Evolutionary conservation across 2,113 vertebrate species (phyloP).

Genomic region (Chaetops frenatus): DNA sequence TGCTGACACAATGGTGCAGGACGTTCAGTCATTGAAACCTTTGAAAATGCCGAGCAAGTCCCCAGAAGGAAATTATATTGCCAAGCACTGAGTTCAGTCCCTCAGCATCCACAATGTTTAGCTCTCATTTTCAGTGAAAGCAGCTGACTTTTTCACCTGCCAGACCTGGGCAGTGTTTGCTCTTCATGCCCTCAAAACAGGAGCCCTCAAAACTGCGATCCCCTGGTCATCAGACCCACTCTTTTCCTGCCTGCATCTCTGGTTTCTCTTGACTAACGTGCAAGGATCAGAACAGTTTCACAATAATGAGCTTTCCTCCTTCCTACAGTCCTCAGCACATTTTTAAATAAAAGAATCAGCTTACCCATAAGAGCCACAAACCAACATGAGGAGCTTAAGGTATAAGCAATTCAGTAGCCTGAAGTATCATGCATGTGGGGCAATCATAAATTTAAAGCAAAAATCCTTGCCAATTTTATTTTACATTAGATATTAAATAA

Average conservation of each 20-base stretch:
- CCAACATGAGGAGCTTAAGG: background rate
- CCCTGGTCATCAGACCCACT: background rate
- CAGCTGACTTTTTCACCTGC: background rate
- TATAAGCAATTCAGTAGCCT: background rate
- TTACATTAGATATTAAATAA: slow-evolving; percentile 1
- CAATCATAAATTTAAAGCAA: background rate
- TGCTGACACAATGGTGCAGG: background rate
- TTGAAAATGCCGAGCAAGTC: background rate
- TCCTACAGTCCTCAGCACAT: background rate
- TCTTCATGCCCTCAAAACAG: background rate
- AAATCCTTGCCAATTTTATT: background rate
- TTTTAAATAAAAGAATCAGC: slow-evolving; percentile 29
- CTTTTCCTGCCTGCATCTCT: background rate
- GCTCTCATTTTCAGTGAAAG: background rate
- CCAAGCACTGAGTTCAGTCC: background rate
- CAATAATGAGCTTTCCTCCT: background rate
- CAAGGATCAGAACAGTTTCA: background rate
- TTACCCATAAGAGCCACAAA: background rate
- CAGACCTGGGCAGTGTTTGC: background rate
- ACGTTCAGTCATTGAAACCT: background rate
- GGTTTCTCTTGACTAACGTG: background rate
- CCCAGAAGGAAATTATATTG: background rate
- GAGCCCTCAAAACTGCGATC: background rate
- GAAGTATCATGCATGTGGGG: background rate
- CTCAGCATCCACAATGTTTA: background rate